Conservation (phyloP, 2,113 vertebrate genomes). For the Pelecanus crispus region DNA sequence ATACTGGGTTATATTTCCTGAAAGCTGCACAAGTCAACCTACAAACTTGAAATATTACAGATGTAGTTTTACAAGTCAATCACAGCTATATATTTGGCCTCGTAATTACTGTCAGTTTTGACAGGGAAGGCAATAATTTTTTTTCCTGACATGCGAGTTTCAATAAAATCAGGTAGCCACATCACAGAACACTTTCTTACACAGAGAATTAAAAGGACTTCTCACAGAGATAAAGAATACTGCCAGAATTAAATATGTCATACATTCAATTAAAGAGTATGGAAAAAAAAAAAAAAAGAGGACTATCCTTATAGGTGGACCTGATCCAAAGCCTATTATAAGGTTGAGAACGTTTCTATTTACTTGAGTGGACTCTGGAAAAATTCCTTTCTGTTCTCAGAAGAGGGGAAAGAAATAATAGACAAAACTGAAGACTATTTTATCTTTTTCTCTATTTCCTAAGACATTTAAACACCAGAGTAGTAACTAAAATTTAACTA, state of each 20-base stretch:
- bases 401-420: neutral
- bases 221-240: conserved; percentile 32
- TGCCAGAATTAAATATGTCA: conserved; percentile 26
- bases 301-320: neutral
- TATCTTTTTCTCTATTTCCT: neutral
- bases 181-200: conserved; percentile 37
- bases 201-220: conserved; percentile 39
- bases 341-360: neutral
- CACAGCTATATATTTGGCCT: conserved; percentile 49
- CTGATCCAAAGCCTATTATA: neutral
- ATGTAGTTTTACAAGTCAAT: conserved; percentile 54
- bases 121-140: conserved; percentile 34
- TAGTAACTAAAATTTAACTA: neutral
- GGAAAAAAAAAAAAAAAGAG: neutral
- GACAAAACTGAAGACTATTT: neutral
- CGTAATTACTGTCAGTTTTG: conserved; percentile 54
- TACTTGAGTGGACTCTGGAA: neutral
- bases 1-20: conserved; percentile 5
- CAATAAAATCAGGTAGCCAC: conserved; percentile 49
- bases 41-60: conserved; percentile 50
- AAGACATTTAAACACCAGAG: neutral
- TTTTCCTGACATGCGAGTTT: conserved; percentile 11
- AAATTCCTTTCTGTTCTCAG: neutral
- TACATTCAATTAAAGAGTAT: neutral
- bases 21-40: neutral